These are phyloP conservation scores for Dermatemys mawii DNA, from an alignment of 2,113 vertebrate species.

Conservation along the genomic window DNA sequence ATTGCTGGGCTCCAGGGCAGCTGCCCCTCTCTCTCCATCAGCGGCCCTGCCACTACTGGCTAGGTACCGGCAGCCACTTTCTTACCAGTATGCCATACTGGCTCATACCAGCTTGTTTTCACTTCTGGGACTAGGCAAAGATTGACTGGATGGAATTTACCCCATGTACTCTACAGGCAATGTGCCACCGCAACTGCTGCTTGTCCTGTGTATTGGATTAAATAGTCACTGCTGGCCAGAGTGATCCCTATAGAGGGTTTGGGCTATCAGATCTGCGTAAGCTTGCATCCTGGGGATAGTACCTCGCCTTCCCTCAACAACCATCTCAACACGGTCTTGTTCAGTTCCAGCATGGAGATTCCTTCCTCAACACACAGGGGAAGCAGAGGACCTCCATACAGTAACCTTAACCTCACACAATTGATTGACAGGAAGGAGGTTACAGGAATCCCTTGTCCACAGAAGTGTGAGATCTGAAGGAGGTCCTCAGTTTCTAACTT, in stretches of 20 bases:
- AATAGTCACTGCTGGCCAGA: neutral
- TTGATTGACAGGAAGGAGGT: neutral
- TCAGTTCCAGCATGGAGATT: neutral
- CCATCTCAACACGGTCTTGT: neutral
- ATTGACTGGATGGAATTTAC: rapidly evolving
- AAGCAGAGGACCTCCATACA: neutral
- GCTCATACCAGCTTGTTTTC: too few relatives aligned
- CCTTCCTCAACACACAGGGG: neutral
- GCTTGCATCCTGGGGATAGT: neutral
- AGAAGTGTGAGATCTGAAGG: neutral
- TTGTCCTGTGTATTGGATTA: neutral
- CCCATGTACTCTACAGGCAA: neutral
- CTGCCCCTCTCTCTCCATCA: too few relatives aligned
- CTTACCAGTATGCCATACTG: too few relatives aligned
- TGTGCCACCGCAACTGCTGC: neutral
- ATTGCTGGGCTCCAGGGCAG: too few relatives aligned
- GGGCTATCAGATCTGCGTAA: neutral
- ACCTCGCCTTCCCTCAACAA: rapidly evolving
- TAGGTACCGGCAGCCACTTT: too few relatives aligned
- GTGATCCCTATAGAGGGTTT: neutral
- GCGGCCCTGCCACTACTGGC: too few relatives aligned
- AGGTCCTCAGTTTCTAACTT: neutral
- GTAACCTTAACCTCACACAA: neutral
- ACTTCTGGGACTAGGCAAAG: neutral
- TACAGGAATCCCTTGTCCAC: neutral